Evolutionary conservation across 2,888 invertebrate genomes (phyloP).

Genomic region (Platycheirus albimanus): DNA sequence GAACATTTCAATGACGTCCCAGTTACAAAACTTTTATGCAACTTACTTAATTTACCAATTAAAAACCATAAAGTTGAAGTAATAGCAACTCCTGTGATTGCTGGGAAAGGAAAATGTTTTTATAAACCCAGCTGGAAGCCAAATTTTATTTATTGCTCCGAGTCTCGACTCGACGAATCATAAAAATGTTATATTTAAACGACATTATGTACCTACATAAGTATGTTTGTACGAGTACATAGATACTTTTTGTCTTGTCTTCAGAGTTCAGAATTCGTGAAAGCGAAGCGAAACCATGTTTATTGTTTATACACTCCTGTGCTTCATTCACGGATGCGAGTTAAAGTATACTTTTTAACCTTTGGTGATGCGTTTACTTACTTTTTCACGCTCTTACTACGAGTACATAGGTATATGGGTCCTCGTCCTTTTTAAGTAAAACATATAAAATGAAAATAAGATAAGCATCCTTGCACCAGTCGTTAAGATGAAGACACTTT

Average conservation of each 20-base stretch:
- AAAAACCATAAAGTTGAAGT: neutral
- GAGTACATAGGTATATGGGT: too few relatives aligned
- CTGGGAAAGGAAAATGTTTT: neutral
- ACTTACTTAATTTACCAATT: neutral
- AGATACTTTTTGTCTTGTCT: conserved; percentile 13
- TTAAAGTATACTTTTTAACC: conserved; percentile 1
- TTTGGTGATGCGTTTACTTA: neutral
- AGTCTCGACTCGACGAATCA: neutral
- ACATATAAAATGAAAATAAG: conserved; percentile 1
- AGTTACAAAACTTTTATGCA: neutral
- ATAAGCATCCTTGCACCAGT: conserved; percentile 18
- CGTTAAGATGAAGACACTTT: conserved; percentile 20
- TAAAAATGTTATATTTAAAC: neutral
- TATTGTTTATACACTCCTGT: conserved; percentile 13
- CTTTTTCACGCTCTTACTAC: conserved; percentile 2
- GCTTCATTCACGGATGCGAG: conserved; percentile 18
- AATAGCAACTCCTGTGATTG: neutral
- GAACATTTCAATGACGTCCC: neutral
- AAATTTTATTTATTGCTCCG: conserved; percentile 2
- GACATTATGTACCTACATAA: too few relatives aligned
- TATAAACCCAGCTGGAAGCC: neutral
- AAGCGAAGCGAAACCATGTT: conserved; percentile 1
- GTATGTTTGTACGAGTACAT: too few relatives aligned
- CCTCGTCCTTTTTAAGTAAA: conserved; percentile 10
- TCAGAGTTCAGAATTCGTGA: neutral